phyloP scores from a whole-genome alignment of 2,113 vertebrate genomes.

The Nothoprocta pentlandii region DNA sequence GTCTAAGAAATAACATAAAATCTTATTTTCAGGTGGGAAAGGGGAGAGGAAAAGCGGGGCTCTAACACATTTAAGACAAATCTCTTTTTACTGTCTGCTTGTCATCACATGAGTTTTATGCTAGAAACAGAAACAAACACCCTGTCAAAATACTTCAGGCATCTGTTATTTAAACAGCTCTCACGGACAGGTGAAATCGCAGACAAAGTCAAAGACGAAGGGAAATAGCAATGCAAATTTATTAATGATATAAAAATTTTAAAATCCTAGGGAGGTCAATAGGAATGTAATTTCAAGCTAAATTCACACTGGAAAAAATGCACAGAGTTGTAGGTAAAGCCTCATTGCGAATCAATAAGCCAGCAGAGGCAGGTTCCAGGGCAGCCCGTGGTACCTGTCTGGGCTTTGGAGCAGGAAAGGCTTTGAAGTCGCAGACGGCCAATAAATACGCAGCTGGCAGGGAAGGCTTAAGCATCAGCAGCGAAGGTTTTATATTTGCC shows the following conservation, averaged over 20 bases:
- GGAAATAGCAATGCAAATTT: background rate
- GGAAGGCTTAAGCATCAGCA: slow-evolving; percentile 59
- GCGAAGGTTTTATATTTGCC: background rate
- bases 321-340: slow-evolving; percentile 51
- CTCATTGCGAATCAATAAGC: slow-evolving; percentile 78
- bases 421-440: slow-evolving; percentile 82
- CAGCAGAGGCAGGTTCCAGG: slow-evolving; percentile 51
- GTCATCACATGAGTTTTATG: slow-evolving; percentile 54
- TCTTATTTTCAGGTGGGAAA: slow-evolving; percentile 31
- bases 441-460: slow-evolving; percentile 83
- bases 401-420: slow-evolving; percentile 73
- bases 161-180: slow-evolving; percentile 45
- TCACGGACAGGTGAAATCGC: slow-evolving; percentile 36
- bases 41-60: background rate
- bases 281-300: background rate
- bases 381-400: slow-evolving; percentile 63
- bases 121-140: slow-evolving; percentile 64
- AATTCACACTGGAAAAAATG: slow-evolving; percentile 36
- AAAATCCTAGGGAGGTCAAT: background rate
- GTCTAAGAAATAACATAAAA: slow-evolving; percentile 30
- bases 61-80: slow-evolving; percentile 53
- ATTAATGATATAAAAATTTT: background rate
- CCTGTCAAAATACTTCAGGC: slow-evolving; percentile 58
- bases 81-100: slow-evolving; percentile 61
- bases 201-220: background rate